Evolutionary conservation across 2,888 invertebrate species (phyloP), one percentile per base, ranked within the genome.

Genomic region (Archaeoteleia sp.): DNA sequence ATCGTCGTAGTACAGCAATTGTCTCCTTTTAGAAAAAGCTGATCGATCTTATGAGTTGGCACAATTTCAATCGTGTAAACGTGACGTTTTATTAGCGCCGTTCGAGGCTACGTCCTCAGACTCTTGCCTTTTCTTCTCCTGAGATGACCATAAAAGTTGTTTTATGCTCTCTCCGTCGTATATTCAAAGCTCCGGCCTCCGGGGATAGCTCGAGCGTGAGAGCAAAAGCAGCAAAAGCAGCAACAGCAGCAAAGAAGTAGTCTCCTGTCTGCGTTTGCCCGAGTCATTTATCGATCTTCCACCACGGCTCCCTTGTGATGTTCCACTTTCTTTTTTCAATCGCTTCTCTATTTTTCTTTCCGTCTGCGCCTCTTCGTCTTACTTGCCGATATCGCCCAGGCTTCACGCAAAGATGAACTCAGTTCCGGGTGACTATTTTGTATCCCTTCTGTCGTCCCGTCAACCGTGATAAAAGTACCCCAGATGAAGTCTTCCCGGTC

Each of bases 241-340:
- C 51, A 39, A 67, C 55, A 57, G 55, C 43, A 42, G 49, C 65
- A 55, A 60, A 48, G 37, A 61, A 60, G 51, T 35, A 46, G 54
- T 67, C 60, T 67, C 58, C 71, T 60, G 66, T 71, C 70, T 71
- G 67, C 74, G 70, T 77, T 75, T 74, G 62, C 73, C 49, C 42
- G 73, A 77, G 70, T 75, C 74, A 77, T 76, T 73, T 67, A 72
- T 74, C 72, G 74, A 73, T 67, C 73, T 70, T 60, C 27, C 48
- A 60, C 43, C 53, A 40, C 35, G 37, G 35, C 39, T 72, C 25
- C 29, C 32, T 20, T 49, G 49, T 43, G 37, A 42, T 37, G 35
- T 29, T 13, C 54, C 25, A 25, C 13, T 65, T 45, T 57, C 45
- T 58, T 65, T 45, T 57, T 42, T 49, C 48, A 34, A 51, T 70